Evolutionary conservation across 2,888 invertebrate genomes (phyloP).

Genomic region (Sphinx pinastri): DNA sequence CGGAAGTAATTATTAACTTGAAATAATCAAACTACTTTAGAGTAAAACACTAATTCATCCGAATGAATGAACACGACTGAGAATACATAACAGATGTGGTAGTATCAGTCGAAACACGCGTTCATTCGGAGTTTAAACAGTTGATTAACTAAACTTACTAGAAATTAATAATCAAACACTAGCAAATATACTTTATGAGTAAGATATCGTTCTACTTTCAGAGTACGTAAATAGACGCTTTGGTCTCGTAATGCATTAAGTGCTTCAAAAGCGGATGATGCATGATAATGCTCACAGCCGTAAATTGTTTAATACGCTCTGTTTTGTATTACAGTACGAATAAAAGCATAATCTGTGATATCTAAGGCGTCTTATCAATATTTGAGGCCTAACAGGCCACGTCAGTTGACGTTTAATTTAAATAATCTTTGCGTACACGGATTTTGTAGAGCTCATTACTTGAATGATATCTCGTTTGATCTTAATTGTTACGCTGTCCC

Average conservation of each 20-base stretch:
- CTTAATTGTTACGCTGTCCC: conserved; percentile 44
- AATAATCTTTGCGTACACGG: conserved; percentile 14
- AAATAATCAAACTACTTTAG: background rate
- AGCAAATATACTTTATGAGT: conserved; percentile 4
- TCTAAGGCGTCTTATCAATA: background rate
- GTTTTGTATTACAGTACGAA: background rate
- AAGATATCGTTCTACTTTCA: conserved; percentile 14
- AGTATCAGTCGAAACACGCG: background rate
- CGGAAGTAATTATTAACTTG: background rate
- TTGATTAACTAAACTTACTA: background rate
- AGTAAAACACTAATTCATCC: background rate
- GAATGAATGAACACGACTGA: background rate
- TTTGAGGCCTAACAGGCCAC: background rate
- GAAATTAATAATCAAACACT: background rate
- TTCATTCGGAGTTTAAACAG: background rate
- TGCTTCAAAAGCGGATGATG: conserved; percentile 48
- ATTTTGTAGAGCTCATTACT: conserved; percentile 17
- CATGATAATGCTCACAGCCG: conserved; percentile 43
- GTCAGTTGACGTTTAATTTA: conserved; percentile 18
- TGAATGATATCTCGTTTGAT: conserved; percentile 33
- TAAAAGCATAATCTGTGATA: conserved; percentile 10
- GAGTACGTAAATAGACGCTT: conserved; percentile 8
- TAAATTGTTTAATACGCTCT: conserved; percentile 16
- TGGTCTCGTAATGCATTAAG: conserved; percentile 39
- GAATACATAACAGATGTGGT: background rate